Evolutionary conservation across 2,113 vertebrate species (phyloP), one percentile per base, ranked within the genome.

Genomic region (Hemiprocne comata): DNA sequence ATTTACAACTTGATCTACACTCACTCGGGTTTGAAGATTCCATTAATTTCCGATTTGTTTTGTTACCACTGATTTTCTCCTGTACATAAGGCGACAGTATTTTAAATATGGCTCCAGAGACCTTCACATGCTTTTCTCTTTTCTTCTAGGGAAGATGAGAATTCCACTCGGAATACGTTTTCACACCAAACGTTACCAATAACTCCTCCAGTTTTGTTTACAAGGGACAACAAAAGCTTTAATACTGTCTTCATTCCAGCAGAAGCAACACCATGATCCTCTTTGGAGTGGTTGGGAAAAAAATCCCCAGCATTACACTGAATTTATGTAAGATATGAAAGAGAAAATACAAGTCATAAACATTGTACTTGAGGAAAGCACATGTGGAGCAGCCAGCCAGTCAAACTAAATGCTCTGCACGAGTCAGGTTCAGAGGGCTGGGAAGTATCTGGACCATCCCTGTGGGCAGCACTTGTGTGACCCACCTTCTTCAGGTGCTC

Each of bases 271-370:
- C 64, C 62, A 77, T 15, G 60, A 69, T 44, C 53, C 36, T 86
- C 53, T 69, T 83, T 18, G 42, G 75, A 92, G 40, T 38, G 55
- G 55, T 53, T 50, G 34, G n/a, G 38, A 16, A 72, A 84, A 84
- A 72, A 74, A 7, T 15, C 10, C 40, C 55, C 33, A 67, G 78
- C 86, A 64, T 91, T 75, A 86, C 34, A 40, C 4, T 67, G 64
- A 87, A 88, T 94, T 93, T 94, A 90, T 88, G 5, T 44, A 77
- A 81, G 86, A 38, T 65, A 88, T 93, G 92, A 95, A 95, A 83
- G 33, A 80, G 69, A 80, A 93, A 96, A 94, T 31, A 84, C 72
- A 81, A 95, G 95, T 67, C 93, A 83, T 96, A 88, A 95, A 94
- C 6, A 2, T 5, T 42, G 67, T 50, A 80, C 70, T 80, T 90